Percentiles rank a stretch among this genome's conserved stretches.
phyloP scores from a whole-genome alignment of 2,888 invertebrate genomes.

The Eucriotettix oculatus region DNA sequence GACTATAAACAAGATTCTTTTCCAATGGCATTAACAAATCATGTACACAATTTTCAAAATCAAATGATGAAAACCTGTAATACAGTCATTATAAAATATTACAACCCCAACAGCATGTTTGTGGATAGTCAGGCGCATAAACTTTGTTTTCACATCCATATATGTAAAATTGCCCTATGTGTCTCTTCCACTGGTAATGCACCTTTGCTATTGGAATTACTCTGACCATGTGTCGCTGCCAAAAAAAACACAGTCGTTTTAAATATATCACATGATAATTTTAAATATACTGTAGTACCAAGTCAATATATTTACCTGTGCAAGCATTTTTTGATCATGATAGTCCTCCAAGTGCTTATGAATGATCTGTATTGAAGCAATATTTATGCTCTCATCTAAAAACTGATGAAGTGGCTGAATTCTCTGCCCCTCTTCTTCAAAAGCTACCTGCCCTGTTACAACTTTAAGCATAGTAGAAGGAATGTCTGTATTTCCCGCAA shows the following conservation, averaged over 20 bases:
- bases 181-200: constrained; percentile 23
- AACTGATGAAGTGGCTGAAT: constrained; percentile 29
- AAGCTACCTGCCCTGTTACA: constrained; percentile 30
- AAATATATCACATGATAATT: neutral
- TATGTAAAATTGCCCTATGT: constrained; percentile 22
- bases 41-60: too few relatives aligned
- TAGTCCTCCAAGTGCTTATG: constrained; percentile 25
- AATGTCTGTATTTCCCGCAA: constrained; percentile 22
- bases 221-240: constrained; percentile 24
- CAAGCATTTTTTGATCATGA: constrained; percentile 25
- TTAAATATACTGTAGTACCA: neutral
- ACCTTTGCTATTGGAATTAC: constrained; percentile 26
- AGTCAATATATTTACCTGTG: constrained; percentile 23
- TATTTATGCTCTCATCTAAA: constrained; percentile 28
- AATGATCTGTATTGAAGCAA: constrained; percentile 29
- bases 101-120: constrained; percentile 27
- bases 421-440: constrained; percentile 28
- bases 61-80: too few relatives aligned
- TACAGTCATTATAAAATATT: neutral
- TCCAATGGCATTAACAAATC: too few relatives aligned
- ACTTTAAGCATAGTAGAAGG: constrained; percentile 27
- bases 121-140: constrained; percentile 26
- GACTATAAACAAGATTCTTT: too few relatives aligned
- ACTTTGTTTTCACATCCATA: constrained; percentile 26
- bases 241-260: constrained; percentile 1